phyloP scores from a whole-genome alignment of 2,113 vertebrate species.

The Mesitornis unicolor region DNA sequence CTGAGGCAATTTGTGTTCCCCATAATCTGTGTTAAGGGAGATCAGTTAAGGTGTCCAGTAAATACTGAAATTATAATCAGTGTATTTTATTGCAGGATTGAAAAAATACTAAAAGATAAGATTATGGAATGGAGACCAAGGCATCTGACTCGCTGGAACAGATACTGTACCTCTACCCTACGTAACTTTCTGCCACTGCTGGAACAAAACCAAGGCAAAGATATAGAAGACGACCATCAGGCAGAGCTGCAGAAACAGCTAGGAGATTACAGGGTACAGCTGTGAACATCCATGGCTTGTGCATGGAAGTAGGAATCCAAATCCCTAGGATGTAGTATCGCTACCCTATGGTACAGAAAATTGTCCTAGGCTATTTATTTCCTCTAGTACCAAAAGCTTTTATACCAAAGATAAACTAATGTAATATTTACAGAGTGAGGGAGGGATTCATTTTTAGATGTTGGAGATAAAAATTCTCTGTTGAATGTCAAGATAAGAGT shows the following conservation, averaged over 20 bases:
- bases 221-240: constrained; percentile 84
- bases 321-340: fast-evolving
- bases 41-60: background rate
- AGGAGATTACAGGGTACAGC: constrained; percentile 86
- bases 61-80: background rate
- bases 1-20: background rate
- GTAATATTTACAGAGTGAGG: background rate
- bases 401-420: background rate
- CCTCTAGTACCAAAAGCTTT: background rate
- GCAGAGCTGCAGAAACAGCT: constrained; percentile 86
- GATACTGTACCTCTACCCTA: constrained; percentile 86
- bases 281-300: background rate
- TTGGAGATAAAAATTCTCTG: background rate
- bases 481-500: background rate
- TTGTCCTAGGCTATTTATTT: background rate
- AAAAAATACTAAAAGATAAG: constrained; percentile 93
- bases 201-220: constrained; percentile 84
- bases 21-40: background rate
- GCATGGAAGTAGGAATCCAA: background rate
- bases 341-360: background rate
- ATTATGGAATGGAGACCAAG: constrained; percentile 96
- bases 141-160: constrained; percentile 95
- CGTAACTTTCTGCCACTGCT: constrained; percentile 89
- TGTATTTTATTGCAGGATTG: constrained; percentile 77
- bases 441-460: background rate